Evolutionary conservation across 2,888 invertebrate genomes (phyloP), one percentile per base, ranked within the genome.

Genomic region (Callyntrura sp.): DNA sequence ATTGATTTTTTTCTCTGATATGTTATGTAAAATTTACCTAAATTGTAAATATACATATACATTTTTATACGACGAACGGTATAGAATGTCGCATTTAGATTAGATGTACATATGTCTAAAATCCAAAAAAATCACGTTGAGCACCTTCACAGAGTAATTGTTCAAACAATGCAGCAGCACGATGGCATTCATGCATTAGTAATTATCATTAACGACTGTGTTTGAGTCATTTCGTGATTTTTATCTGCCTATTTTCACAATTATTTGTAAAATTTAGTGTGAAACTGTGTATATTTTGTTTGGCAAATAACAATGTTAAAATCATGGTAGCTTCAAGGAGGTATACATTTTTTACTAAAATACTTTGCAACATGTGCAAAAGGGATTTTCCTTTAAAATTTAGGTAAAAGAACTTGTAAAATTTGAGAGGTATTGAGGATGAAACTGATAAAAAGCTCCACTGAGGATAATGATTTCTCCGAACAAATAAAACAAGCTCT

Each of bases 151-250:
- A 57, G 17, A 78, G 55, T 78, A 28, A n/a, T 28, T 55, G n/a
- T 78, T 55, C 51, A 78, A 51, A 78, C 78, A 78, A 78, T 78
- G 35, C 51, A 76, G 23, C 35, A 70, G 6, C 3, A n/a, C 51
- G 20, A 4, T 28, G 17, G 43, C 12, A 45, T 48, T 68, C 83
- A 83, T 70, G 83, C 48, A 55, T n/a, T 55, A 70, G 51, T 70
- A 83, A 83, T 83, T 83, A 83, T 51, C 68, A 83, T 68, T 83
- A 83, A 81, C 81, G 62, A 81, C 17, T 81, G 35, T 81, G 20
- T 73, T 65, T 73, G 45, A 73, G 73, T 11, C 57, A 28, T 43
- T 78, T 78, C 17, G 78, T 28, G 78, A 78, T 78, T 55, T 78
- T 78, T 25, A 78, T n/a, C n/a, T n/a, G n/a, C n/a, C 14, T 14